Percentiles rank a stretch among this genome's conserved stretches.
Conservation (phyloP, 2,888 invertebrate genomes). For the Leucoptera coffeella region DNA sequence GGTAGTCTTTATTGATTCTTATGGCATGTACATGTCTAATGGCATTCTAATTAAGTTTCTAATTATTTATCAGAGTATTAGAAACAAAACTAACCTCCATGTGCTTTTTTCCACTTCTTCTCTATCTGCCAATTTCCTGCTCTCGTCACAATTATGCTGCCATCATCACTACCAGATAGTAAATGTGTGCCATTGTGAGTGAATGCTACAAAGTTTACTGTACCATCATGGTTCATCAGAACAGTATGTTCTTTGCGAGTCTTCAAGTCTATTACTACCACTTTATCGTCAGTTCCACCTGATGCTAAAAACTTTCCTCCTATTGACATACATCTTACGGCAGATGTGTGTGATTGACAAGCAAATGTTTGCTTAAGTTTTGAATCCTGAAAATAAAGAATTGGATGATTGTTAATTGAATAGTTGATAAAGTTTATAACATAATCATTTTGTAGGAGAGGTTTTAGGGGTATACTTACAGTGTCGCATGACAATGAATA, state of each 20-base stretch:
- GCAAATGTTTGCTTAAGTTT: slow-evolving; percentile 76
- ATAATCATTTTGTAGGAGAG: neutral
- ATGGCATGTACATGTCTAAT: too few relatives aligned
- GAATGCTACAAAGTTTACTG: slow-evolving; percentile 73
- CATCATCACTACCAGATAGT: slow-evolving; percentile 80
- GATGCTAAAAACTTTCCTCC: slow-evolving; percentile 73
- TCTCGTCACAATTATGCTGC: slow-evolving; percentile 73
- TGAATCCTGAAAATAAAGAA: slow-evolving; percentile 20
- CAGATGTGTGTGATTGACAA: slow-evolving; percentile 78
- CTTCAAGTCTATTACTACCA: slow-evolving; percentile 78
- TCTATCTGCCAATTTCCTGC: slow-evolving; percentile 82
- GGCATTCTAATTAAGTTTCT: too few relatives aligned
- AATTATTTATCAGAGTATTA: neutral
- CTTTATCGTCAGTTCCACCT: slow-evolving; percentile 84
- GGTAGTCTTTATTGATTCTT: too few relatives aligned
- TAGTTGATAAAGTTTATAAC: neutral
- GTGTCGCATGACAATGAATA: slow-evolving; percentile 46
- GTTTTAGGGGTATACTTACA: slow-evolving; percentile 11
- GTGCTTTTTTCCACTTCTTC: slow-evolving; percentile 76
- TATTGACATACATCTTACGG: slow-evolving; percentile 67
- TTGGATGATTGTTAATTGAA: slow-evolving; percentile 7
- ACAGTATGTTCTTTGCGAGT: slow-evolving; percentile 72
- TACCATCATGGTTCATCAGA: slow-evolving; percentile 76
- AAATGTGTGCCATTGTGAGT: slow-evolving; percentile 72
- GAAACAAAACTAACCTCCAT: slow-evolving; percentile 56